Conservation (phyloP, 2,113 vertebrate genomes). For the Pangasianodon gigas region DNA sequence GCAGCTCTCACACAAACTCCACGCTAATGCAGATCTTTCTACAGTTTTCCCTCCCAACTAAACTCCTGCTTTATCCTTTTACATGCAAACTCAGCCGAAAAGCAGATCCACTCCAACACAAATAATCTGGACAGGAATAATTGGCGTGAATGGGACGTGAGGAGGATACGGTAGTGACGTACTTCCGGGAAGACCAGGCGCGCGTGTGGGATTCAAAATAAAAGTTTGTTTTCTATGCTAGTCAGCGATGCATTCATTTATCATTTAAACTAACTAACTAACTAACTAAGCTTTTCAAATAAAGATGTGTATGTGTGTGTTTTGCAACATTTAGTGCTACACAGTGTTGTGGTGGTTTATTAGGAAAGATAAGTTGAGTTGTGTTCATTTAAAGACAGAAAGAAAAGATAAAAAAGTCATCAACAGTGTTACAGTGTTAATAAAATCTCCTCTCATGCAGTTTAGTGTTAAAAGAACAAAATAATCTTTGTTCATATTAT, state of each 20-base stretch:
- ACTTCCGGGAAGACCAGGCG: slow-evolving; percentile 40
- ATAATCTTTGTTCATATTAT: too few species aligned
- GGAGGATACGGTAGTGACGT: not conserved
- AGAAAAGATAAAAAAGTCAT: too few species aligned
- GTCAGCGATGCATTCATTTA: not conserved
- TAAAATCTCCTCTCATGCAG: too few species aligned
- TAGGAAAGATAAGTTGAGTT: not conserved
- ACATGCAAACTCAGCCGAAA: not conserved
- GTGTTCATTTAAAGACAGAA: too few species aligned
- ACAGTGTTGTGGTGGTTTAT: not conserved
- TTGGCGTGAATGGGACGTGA: not conserved
- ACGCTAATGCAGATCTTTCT: not conserved
- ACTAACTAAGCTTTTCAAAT: not conserved
- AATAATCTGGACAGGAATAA: not conserved
- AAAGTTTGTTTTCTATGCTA: not conserved
- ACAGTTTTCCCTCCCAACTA: not conserved
- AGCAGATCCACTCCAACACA: not conserved
- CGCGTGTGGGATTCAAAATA: slow-evolving; percentile 27
- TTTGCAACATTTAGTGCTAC: not conserved
- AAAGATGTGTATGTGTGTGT: not conserved
- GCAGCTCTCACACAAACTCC: too few species aligned
- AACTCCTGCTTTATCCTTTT: not conserved
- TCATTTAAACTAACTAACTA: not conserved
- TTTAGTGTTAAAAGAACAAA: too few species aligned
- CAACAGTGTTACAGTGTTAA: too few species aligned